Evolutionary conservation across 2,888 invertebrate species (phyloP).

Genomic region (Terebella lapidaria): DNA sequence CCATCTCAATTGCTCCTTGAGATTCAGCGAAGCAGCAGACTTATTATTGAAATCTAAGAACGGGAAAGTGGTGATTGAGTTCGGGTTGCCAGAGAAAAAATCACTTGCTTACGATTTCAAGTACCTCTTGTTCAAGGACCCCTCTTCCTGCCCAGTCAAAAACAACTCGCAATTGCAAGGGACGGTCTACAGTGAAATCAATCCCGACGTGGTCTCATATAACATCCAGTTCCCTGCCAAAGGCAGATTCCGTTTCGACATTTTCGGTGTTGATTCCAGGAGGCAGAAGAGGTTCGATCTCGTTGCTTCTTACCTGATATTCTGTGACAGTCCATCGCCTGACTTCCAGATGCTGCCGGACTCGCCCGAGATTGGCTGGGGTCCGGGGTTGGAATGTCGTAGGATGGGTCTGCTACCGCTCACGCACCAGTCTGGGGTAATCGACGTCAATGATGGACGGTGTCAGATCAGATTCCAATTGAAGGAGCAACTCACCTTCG

Average conservation of each 20-base stretch:
- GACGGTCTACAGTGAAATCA: conserved; percentile 43
- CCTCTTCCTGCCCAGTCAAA: conserved; percentile 12
- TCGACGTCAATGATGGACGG: conserved; percentile 39
- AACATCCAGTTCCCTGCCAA: conserved; percentile 34
- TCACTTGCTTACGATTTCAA: conserved; percentile 37
- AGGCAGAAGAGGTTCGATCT: conserved; percentile 42
- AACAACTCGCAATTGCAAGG: conserved; percentile 35
- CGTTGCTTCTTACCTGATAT: conserved; percentile 44
- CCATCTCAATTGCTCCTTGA: conserved; percentile 34
- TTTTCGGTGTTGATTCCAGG: conserved; percentile 40
- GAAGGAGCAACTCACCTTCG: conserved; percentile 36
- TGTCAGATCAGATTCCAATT: conserved; percentile 39
- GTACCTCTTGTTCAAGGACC: conserved; percentile 37
- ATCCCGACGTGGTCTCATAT: conserved; percentile 33
- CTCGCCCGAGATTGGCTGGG: conserved; percentile 47
- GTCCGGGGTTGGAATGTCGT: conserved; percentile 37
- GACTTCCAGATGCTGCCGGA: conserved; percentile 42
- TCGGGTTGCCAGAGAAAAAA: conserved; percentile 31
- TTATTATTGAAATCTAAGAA: conserved; percentile 33
- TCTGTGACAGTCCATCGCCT: conserved; percentile 32
- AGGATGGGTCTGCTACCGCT: conserved; percentile 38
- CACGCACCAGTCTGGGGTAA: conserved; percentile 41
- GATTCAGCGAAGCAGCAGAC: conserved; percentile 28
- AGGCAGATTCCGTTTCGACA: conserved; percentile 46
- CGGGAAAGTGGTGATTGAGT: conserved; percentile 39